Evolutionary conservation across 2,888 invertebrate genomes (phyloP), one percentile per base, ranked within the genome.

Genomic region (Pterostichus madidus): DNA sequence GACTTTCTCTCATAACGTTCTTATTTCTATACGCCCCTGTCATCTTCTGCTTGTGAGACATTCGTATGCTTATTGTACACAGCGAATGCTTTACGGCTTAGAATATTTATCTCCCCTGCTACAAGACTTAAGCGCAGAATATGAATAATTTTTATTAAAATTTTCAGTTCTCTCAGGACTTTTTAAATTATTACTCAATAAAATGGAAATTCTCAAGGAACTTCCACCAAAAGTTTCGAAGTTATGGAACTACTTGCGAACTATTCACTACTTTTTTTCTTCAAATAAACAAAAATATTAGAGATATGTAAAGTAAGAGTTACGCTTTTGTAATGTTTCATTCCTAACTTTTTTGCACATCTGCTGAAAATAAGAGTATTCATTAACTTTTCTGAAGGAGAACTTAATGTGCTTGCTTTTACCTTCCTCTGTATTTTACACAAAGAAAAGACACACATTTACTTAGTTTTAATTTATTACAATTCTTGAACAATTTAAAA

Each of bases 141-240:
- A 73, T 80, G 80, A 80, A 80, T 80, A 80, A 73, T 73, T 80
- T 80, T 80, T 80, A 80, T 80, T 71, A 80, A 80, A 80, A 80
- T 80, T 71, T 56, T 68, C 68, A 80, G 71, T 71, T 53, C 39
- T 71, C 53, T 52, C 35, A n/a, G 15, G 56, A 80, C 80, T 73
- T 80, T 79, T 80, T 56, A 80, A 80, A 80, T 80, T 80, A 80
- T 80, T 80, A 80, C 80, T 80, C 56, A 80, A 80, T 80, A 80
- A 80, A 80, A 80, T 80, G 80, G 53, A 80, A 80, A 80, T 80
- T 80, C 52, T 15, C 10, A 6, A 13, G 15, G 31, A 80, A 71
- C 39, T 53, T 73, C 49, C 31, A 13, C 68, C 31, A 80, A 64
- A 79, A 80, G 49, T 64, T 68, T 52, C n/a, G 11, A 31, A 80